Base-by-base conservation (phyloP, 1,140 invertebrate species). In the Danaus melanippus region DNA sequence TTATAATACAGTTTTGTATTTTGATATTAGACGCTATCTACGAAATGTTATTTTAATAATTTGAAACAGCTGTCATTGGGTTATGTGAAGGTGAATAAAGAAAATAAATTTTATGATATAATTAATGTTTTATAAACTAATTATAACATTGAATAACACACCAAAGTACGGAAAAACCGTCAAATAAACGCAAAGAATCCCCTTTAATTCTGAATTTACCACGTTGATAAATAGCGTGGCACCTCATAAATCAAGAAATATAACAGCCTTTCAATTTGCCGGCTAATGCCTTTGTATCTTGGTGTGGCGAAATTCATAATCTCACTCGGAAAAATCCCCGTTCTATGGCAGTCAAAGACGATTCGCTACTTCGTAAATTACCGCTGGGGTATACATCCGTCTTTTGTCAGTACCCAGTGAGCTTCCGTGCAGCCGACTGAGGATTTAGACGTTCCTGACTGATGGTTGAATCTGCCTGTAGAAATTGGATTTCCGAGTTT, bases 261-360 rank as follows among this genome's bases (percentile, higher is more conserved):
- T 68, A 56, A 63, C 63, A 62, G 60, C 49, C 62, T 60, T 71
- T 67, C 66, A 71, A 71, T 74, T 74, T 67, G 64, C 55, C 59
- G 45, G 62, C 53, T 71, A 65, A 67, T 65, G 65, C 60, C 15
- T 63, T 61, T 67, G 53, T 67, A 69, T 69, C 56, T 59, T 48
- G 15, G 46, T 50, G 55, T 58, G 49, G 55, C 50, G 61, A 59
- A 56, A 60, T 65, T 64, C 59, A 62, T 66, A 64, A 64, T 64
- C 49, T 47, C 49, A 44, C 46, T 56, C 50, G 42, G 39, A 59
- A 59, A 54, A 46, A 46, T 39, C 47, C 42, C 40, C 56, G 32
- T 50, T 50, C 46, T 43, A 43, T 42, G 51, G 46, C 32, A 60
- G 53, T 52, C 45, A 46, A 51, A 53, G 45, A 47, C 45, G 57